Evolutionary conservation across 2,888 invertebrate species (phyloP), one percentile per base, ranked within the genome.

Genomic region (Halictus ligatus): DNA sequence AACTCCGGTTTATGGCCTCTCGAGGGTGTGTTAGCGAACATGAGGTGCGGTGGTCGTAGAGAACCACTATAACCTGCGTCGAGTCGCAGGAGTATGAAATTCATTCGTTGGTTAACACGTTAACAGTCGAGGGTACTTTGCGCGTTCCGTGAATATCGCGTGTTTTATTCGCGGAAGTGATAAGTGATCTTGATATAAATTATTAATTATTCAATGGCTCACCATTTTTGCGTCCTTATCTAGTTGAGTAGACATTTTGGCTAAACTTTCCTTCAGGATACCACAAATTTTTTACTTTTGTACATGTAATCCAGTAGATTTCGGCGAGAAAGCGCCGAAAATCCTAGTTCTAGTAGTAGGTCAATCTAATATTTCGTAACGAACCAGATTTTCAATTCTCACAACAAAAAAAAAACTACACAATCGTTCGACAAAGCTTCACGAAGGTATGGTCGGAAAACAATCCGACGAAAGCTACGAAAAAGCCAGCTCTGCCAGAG

Each of bases 31-130:
- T 69, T 35, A 69, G 69, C 40, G 69, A 35, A 21, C 69, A 40
- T 10, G 40, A 40, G 69, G 21, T 35, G 69, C 21, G 64, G 35
- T 64, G 29, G 29, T 64, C 29, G 64, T 64, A 64, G 64, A 29
- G 64, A 64, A 64, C 29, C 64, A 18, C 64, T 25, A 64, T 29
- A 64, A 64, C 64, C 29, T 8, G 29, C 15, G 64, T 15, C 7
- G 64, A 29, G 29, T 64, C 64, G 29, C 64, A 8, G 15, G 29
- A 7, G 64, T 29, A 74, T 40, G 75, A 75, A 75, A 25, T 75
- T 75, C 64, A 64, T 64, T 64, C 29, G 29, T 64, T 64, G 64
- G 64, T 64, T 64, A 64, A 64, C 29, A 64, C 29, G 64, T 64
- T 64, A 64, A 64, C 29, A 18, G 64, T 29, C 15, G 8, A 7